Percentiles rank a stretch among this genome's conserved stretches.
phyloP scores from a whole-genome alignment of 2,888 invertebrate genomes.

The Rhamphomyia laevipes region DNA sequence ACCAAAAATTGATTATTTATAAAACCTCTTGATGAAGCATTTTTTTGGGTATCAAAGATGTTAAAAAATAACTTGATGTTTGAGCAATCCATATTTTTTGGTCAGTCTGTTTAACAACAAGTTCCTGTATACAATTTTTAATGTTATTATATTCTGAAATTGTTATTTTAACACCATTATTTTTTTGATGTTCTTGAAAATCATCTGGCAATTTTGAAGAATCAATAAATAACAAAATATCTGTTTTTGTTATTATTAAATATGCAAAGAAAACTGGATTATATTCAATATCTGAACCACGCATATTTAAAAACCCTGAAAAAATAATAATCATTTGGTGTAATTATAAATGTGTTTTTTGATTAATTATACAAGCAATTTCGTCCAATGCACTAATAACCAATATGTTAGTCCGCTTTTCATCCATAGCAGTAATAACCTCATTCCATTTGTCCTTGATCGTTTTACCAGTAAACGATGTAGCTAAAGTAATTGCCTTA shows the following conservation, averaged over 20 bases:
- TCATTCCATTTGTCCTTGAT: constrained; percentile 55
- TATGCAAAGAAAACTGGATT: constrained; percentile 85
- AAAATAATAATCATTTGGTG: not conserved
- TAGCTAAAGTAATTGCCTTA: constrained; percentile 40
- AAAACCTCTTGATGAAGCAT: constrained; percentile 25
- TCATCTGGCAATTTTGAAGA: constrained; percentile 42
- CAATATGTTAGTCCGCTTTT: constrained; percentile 49
- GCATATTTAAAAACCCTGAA: constrained; percentile 73
- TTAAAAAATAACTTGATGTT: constrained; percentile 43
- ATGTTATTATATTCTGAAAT: constrained; percentile 46
- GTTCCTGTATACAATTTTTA: constrained; percentile 37
- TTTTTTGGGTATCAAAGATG: constrained; percentile 24
- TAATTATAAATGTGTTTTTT: not conserved
- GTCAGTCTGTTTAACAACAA: constrained; percentile 18
- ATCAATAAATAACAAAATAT: constrained; percentile 54
- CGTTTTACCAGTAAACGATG: constrained; percentile 45
- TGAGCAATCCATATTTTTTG: constrained; percentile 46
- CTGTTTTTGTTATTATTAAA: constrained; percentile 46
- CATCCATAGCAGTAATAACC: constrained; percentile 50
- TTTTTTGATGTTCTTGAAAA: constrained; percentile 45
- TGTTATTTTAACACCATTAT: constrained; percentile 41
- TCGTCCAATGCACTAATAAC: constrained; percentile 79
- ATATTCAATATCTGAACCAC: constrained; percentile 83
- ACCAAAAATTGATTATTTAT: not conserved
- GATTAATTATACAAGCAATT: constrained; percentile 54